Base-by-base conservation (phyloP, 2,797 vertebrate species). In the Pseudochaenichthys georgianus region DNA sequence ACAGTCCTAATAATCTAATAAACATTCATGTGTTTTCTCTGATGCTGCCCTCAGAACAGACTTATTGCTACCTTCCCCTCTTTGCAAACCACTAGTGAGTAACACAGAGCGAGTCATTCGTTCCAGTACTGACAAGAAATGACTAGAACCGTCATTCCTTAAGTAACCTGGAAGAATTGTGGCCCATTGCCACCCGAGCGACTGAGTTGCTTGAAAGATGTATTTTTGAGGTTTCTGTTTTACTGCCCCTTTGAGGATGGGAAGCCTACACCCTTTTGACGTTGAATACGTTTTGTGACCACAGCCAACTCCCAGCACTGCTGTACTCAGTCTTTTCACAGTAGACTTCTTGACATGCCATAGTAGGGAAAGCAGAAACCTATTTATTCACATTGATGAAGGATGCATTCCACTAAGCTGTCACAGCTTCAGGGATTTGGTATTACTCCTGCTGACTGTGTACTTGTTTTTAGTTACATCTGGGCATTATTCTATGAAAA, bases 131-230 rank as follows among this genome's bases (percentile, higher is more conserved):
- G 8, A 38, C 34, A 41, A 38, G 58, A 68, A 68, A 68, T 16
- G 11, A 54, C 12, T 21, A 5, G 54, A 41, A 42, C n/a, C 5
- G 12, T n/a, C 10, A 43, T 45, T 63, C 51, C 17, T 47, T 28
- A 10, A 41, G 23, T 62, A 3, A 8, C 17, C 13, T 34, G 13
- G 43, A 64, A 41, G 28, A 64, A 41, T 9, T 63, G 9, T 28
- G 11, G 43, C 43, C 15, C 2, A 0, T 16, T 9, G 0, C 34
- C 6, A 43, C 5, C 2, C 1, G 1, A 61, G 11, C 13, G 4
- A 46, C 62, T 13, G 13, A 23, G 10, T 0, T 13, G 13, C 41
- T 41, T 28, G 5, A 61, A 42, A 55, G 50, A 48, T 8, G 4
- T 48, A 1, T 64, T 57, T 34, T 47, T 23, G 2, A 61, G n/a